Percentiles rank a stretch among this genome's conserved stretches.
Conservation (phyloP, 2,888 invertebrate genomes). For the Empis livida region DNA sequence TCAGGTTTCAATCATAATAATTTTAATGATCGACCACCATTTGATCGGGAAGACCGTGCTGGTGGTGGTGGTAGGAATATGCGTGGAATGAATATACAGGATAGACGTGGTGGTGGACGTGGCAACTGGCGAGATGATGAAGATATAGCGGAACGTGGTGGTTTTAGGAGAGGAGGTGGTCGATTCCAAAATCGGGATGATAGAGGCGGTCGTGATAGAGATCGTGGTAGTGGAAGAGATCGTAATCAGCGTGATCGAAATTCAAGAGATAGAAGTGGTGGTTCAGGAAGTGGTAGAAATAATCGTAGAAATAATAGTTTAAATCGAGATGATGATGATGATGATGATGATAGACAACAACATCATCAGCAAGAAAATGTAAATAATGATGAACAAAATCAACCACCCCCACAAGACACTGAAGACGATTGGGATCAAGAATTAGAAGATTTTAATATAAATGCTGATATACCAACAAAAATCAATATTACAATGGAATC, state of each 20-base stretch:
- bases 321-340: slow-evolving; percentile 11
- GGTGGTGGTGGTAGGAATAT: slow-evolving; percentile 11
- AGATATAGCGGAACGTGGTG: slow-evolving; percentile 20
- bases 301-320: slow-evolving; percentile 7
- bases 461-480: slow-evolving; percentile 7
- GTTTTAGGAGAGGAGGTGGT: slow-evolving; percentile 14
- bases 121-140: slow-evolving; percentile 31
- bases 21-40: slow-evolving; percentile 14
- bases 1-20: slow-evolving; percentile 8
- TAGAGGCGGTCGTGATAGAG: slow-evolving; percentile 17
- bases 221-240: slow-evolving; percentile 15
- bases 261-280: slow-evolving; percentile 11
- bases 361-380: slow-evolving; percentile 13
- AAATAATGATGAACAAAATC: slow-evolving; percentile 11
- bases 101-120: slow-evolving; percentile 11
- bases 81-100: slow-evolving; percentile 10
- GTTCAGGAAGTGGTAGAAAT: slow-evolving; percentile 12
- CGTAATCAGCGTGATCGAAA: slow-evolving; percentile 11
- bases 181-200: slow-evolving; percentile 21
- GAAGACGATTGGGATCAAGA: slow-evolving; percentile 34
- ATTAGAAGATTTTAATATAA: slow-evolving; percentile 23
- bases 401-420: slow-evolving; percentile 20
- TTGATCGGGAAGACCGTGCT: slow-evolving; percentile 17
- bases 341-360: slow-evolving; percentile 15
- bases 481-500: slow-evolving; percentile 12